Conservation (phyloP, 2,797 vertebrate genomes). For the Gallinago stenura region DNA sequence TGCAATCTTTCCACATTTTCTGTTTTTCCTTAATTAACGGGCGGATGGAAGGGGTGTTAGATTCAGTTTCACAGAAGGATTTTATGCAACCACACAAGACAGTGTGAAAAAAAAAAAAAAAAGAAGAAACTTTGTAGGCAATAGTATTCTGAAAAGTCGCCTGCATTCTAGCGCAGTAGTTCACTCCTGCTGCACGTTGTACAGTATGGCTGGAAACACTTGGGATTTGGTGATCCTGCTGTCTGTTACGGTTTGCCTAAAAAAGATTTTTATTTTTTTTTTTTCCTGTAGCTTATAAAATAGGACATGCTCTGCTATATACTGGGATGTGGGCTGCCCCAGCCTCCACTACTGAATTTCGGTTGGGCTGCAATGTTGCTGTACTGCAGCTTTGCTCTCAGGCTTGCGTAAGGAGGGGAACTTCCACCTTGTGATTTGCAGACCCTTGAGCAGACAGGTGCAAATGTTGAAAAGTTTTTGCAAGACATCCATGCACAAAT, state of each 20-base stretch:
- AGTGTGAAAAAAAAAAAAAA: background rate
- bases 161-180: background rate
- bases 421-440: background rate
- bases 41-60: slow-evolving; percentile 44
- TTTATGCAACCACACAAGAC: slow-evolving; percentile 47
- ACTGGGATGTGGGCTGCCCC: background rate
- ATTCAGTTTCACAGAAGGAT: slow-evolving; percentile 58
- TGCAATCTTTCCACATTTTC: slow-evolving; percentile 35
- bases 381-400: background rate
- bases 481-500: background rate
- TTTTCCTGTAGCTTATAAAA: background rate
- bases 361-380: background rate
- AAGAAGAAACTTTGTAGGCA: slow-evolving; percentile 19
- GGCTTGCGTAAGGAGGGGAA: background rate
- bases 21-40: slow-evolving; percentile 44
- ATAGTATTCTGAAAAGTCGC: background rate
- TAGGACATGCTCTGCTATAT: background rate
- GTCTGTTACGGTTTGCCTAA: background rate
- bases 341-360: background rate
- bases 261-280: background rate
- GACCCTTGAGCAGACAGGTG: background rate
- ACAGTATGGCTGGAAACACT: background rate
- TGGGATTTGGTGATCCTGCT: background rate
- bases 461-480: background rate
- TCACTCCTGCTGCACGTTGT: background rate